Evolutionary conservation across 2,113 vertebrate species (phyloP), one percentile per base, ranked within the genome.

Genomic region (Anser brachyrhynchus): DNA sequence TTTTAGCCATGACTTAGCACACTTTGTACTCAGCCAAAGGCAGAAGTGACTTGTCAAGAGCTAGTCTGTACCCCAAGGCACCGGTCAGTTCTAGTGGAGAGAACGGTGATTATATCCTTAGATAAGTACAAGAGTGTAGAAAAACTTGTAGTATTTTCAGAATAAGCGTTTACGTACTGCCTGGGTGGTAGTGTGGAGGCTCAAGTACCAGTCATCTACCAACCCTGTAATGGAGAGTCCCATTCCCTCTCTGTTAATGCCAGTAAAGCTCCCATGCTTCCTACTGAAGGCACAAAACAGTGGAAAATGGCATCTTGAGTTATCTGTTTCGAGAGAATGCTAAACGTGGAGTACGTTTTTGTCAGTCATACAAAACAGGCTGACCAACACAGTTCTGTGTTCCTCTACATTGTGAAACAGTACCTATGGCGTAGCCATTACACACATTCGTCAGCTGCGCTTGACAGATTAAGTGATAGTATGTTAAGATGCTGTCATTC

Each of bases 81-180:
- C 0, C 0, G 25, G 6, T 61, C 26, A 70, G 23, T 31, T 59
- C 18, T 44, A 29, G 22, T 8, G 58, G 33, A 59, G 51, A 85
- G 8, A 61, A 17, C 0, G 0, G 7, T 1, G 1, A 37, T 62
- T 64, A 23, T 37, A 21, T 66, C 26, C 22, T 76, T 14, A 37
- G 25, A 10, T 52, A 65, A 5, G 16, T 23, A 22, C 7, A 62
- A 37, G 4, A 37, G 9, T 33, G 18, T 1, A 14, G 21, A 49
- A 86, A 20, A 10, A 11, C 0, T 0, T 15, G 12, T 4, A 28
- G 26, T 13, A 5, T 39, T 89, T n/a, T 28, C 0, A 0, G 8
- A 33, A 35, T 18, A 57, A 75, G 51, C 33, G 33, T 16, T 57
- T n/a, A 11, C 9, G 43, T 14, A 10, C 5, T 0, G 2, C 17